Conservation (phyloP, 2,888 invertebrate genomes). For the Orthonevra nobilis region DNA sequence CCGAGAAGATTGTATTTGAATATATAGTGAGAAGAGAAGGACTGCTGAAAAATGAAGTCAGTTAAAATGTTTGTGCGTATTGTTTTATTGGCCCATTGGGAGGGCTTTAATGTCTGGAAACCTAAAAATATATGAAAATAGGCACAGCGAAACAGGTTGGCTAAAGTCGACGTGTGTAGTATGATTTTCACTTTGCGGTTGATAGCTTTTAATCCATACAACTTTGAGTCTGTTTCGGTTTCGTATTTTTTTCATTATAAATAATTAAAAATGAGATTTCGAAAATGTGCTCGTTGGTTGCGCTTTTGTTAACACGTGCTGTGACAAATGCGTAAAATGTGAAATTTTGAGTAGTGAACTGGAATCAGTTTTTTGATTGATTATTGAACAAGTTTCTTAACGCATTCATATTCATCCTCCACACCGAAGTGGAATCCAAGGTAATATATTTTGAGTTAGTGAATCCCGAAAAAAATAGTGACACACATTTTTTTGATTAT, state of each 20-base stretch:
- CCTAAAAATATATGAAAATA: conserved; percentile 48
- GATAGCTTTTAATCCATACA: conserved; percentile 1
- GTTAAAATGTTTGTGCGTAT: conserved; percentile 32
- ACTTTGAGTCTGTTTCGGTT: too few species aligned
- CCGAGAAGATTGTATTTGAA: conserved; percentile 31
- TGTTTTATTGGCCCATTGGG: conserved; percentile 56
- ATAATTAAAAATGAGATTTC: conserved; percentile 25
- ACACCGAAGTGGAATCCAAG: too few species aligned
- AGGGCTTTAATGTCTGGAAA: conserved; percentile 22
- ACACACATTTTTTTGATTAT: too few species aligned
- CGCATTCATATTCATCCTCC: too few species aligned
- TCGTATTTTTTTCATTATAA: background rate
- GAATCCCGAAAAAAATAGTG: too few species aligned
- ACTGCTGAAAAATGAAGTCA: conserved; percentile 1
- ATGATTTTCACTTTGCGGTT: conserved; percentile 1
- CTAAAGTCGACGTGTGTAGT: background rate
- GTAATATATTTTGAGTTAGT: too few species aligned
- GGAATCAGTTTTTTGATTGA: too few species aligned
- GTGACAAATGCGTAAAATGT: too few species aligned
- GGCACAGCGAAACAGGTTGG: conserved; percentile 10
- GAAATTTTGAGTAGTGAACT: too few species aligned
- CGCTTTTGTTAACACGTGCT: too few species aligned
- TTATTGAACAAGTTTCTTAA: too few species aligned
- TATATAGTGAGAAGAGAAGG: background rate
- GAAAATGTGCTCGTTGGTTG: background rate